phyloP scores from a whole-genome alignment of 2,113 vertebrate genomes.

The Amblyornis subalaris region DNA sequence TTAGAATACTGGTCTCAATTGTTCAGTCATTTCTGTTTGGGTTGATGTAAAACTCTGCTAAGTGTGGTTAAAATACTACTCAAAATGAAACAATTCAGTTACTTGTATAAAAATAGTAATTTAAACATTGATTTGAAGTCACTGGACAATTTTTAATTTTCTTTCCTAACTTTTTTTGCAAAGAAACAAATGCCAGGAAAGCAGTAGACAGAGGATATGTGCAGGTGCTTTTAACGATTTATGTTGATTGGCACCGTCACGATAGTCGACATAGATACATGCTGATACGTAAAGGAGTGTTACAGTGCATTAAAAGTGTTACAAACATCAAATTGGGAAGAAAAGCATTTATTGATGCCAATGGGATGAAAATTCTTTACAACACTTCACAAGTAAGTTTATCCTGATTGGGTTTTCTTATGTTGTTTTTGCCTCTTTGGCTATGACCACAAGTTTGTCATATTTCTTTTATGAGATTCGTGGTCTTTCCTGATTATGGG shows the following conservation, averaged over 20 bases:
- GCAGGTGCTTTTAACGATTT: constrained; percentile 82
- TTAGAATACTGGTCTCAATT: neutral
- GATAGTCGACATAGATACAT: constrained; percentile 91
- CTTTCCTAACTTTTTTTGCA: constrained; percentile 52
- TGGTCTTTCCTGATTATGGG: neutral
- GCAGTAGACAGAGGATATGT: constrained; percentile 89
- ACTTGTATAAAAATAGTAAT: neutral
- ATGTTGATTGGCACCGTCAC: constrained; percentile 94
- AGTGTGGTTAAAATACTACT: neutral
- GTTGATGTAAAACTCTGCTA: neutral
- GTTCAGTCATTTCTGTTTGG: neutral
- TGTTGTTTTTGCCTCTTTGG: neutral
- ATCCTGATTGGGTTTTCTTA: neutral
- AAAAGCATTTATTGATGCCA: constrained; percentile 89
- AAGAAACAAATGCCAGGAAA: constrained; percentile 92
- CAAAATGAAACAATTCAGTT: neutral
- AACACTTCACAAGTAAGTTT: constrained; percentile 87
- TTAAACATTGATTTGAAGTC: neutral
- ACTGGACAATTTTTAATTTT: constrained; percentile 19
- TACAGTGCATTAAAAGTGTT: constrained; percentile 90
- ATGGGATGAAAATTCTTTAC: constrained; percentile 94
- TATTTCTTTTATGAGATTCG: neutral
- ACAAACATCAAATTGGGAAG: constrained; percentile 93
- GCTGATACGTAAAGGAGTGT: constrained; percentile 91
- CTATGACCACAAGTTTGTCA: neutral